phyloP scores from a whole-genome alignment of 2,888 invertebrate genomes.

The Thymelicus lineola region DNA sequence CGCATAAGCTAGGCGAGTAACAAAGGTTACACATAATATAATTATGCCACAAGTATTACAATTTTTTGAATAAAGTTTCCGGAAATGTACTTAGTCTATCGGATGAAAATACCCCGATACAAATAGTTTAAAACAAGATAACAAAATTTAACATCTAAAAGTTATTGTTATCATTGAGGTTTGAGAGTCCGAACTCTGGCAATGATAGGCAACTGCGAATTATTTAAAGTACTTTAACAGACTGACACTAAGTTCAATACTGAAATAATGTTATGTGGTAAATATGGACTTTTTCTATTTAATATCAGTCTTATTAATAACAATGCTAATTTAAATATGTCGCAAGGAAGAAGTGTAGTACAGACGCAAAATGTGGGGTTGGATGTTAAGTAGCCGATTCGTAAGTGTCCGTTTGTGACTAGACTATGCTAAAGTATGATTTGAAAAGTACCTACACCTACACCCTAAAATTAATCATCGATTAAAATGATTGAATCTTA shows the following conservation, averaged over 20 bases:
- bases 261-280: conserved; percentile 20
- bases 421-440: conserved; percentile 56
- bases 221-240: conserved; percentile 39
- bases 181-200: conserved; percentile 37
- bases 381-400: conserved; percentile 47
- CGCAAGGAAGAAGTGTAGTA: conserved; percentile 14
- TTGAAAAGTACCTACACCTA: conserved; percentile 57
- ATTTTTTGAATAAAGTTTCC: neutral
- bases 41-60: neutral
- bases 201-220: conserved; percentile 42
- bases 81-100: neutral
- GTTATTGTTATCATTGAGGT: conserved; percentile 3
- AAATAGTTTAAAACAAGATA: conserved; percentile 15
- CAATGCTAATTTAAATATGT: conserved; percentile 28
- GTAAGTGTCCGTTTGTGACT: conserved; percentile 60
- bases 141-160: conserved; percentile 8
- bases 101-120: conserved; percentile 7
- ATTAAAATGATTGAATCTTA: conserved; percentile 54
- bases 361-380: conserved; percentile 18
- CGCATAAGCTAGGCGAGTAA: neutral
- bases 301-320: conserved; percentile 61
- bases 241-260: conserved; percentile 57
- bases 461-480: conserved; percentile 42
- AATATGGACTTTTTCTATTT: conserved; percentile 42
- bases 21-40: neutral